Base-by-base conservation (phyloP, 2,888 invertebrate species). In the Harpagoxenus sublaevis region DNA sequence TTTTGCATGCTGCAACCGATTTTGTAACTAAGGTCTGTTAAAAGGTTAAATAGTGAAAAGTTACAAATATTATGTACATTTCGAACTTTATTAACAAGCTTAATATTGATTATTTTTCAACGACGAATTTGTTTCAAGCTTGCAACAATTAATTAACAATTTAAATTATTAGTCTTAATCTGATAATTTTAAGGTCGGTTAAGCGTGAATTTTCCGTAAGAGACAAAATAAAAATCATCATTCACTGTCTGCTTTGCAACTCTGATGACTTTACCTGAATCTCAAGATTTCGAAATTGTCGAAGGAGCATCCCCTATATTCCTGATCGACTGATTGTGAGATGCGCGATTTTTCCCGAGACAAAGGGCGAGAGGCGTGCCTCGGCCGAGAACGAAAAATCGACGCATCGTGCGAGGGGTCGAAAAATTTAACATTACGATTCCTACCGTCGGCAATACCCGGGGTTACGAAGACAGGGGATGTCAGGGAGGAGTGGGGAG, bases 381-480 rank as follows among this genome's bases (percentile, higher is more conserved):
- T 15, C 45, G 31, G 23, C 23, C 35, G 28, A 42, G 31, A 1
- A 51, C 18, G 51, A 12, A 8, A 39, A 62, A 28, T 45, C n/a
- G 68, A 51, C 71, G 60, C 31, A 31, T 60, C 60, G 15, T 39
- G 60, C 79, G 57, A 73, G 73, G 48, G 73, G 60, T 81, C 79
- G 60, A 81, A 73, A 62, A 81, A 81, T 81, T 73, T 81, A 81
- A 62, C 79, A 60, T 81, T 73, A 71, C 60, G 48, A 73, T 62
- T 60, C 48, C 48, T 55, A 81, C 48, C 60, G 60, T 73, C 28
- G 79, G 60, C 79, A 48, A 73, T 73, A 73, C 28, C 6, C 48
- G 23, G 45, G 6, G 79, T 60, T 81, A 60, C 57, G 68, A 18
- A 18, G 55, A 3, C 28, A n/a, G 10, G 51, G n/a, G 45, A 23